Base-by-base conservation (phyloP, 2,888 invertebrate species). In the Pteria penguin region DNA sequence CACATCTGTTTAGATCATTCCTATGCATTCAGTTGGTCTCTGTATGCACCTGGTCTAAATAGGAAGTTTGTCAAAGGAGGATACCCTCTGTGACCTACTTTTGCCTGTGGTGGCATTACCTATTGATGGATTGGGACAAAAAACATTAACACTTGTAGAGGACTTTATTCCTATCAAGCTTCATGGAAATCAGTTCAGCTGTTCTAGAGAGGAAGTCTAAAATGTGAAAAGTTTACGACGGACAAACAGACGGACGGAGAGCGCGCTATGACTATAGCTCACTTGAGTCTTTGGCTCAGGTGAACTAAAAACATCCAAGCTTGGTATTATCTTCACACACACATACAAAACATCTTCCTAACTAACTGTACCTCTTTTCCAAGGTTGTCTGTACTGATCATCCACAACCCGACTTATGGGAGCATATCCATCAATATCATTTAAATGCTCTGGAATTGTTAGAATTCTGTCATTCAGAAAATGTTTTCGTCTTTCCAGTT, bases 381-480 rank as follows among this genome's bases (percentile, higher is more conserved):
- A 73, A 52, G 73, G 73, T 22, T 61, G 14, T 32, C 73, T 73
- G 32, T 61, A 73, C 31, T 32, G 66, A n/a, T 22, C 24, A 61
- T 73, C 67, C n/a, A 26, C 26, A 22, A 73, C 24, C 26, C 33
- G 31, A 2, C 73, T 67, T 14, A 29, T 5, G 58, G 66, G 73
- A 22, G 54, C 26, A 14, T 73, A 73, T 31, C 26, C 24, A 26
- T 73, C 73, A 8, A 73, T 52, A 32, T 58, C 57, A n/a, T 73
- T 65, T n/a, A 73, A 32, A 32, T 73, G 73, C 14, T 66, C 61
- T 52, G 73, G 73, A 26, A 73, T 61, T 26, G 73, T 52, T n/a
- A 73, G 45, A n/a, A 67, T 18, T 32, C 32, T 58, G 32, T 58
- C 33, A 18, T 73, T 45, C 14, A 73, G 67, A 31, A 73, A 67